Base-by-base conservation (phyloP, 35 echinoderm and acorn worm genomes). In the Apostichopus parvimensis region DNA sequence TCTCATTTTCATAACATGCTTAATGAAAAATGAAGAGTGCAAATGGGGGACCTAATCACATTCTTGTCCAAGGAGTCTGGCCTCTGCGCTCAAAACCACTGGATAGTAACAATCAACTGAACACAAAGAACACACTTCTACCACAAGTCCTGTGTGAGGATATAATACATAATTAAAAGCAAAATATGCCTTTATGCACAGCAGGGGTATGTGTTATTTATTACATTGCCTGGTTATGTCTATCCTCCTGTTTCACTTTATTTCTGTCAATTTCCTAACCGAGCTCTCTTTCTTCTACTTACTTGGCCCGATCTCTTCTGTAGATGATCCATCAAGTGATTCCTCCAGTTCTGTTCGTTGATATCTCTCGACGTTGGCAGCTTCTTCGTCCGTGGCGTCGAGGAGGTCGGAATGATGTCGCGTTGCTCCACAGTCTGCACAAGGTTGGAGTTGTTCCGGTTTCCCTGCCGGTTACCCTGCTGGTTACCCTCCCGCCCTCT, bases 261-360 rank as follows among this genome's bases (percentile, higher is more conserved):
- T 45, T 45, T 45, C 34, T 45, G 34, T 45, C 34, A 45, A 45
- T 45, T 8, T 61, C 58, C 58, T 61, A 61, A 61, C 7, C 58
- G 11, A 61, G 58, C 12, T 61, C 0, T 61, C 12, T 61, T 1
- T 0, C 11, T 0, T 61, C 6, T 10, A 72, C 86, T 88, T 57
- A 88, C 86, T 23, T 23, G 12, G 13, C 62, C 53, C 2, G 34
- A 45, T 65, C 52, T 68, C 6, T 18, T 17, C 62, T 88, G 86
- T 24, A 88, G 26, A 20, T 88, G 86, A 28, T 88, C 62, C 60
- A 71, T 53, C 1, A 88, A 64, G 21, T 88, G 86, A 62, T 34
- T 72, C 54, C 64, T 88, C 86, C 86, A 88, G 64, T 88, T 88
- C 0, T 14, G 5, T 88, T 88, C 6, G 54, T 88, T 88, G 8